Percentiles rank a stretch among this genome's conserved stretches.
Conservation (phyloP, 2,113 vertebrate genomes). For the Sinosuthora webbiana region DNA sequence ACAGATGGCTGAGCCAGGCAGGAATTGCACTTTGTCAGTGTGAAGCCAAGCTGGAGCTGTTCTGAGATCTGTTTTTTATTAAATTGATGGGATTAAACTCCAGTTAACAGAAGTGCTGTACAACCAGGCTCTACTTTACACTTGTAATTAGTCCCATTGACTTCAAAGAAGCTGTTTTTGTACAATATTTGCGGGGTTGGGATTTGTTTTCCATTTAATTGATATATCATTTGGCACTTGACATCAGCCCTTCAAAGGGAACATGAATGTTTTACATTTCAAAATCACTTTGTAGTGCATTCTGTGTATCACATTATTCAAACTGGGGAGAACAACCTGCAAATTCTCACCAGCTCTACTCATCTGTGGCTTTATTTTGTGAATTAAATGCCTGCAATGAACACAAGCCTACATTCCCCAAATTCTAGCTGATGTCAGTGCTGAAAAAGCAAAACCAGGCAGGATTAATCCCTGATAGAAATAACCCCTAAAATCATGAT, state of each 20-base stretch:
- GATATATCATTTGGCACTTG: slow-evolving; percentile 36
- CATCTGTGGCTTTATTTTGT: not conserved
- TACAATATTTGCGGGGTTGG: not conserved
- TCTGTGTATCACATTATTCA: not conserved
- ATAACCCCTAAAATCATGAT: not conserved
- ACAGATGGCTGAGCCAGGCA: not conserved
- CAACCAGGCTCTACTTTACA: not conserved
- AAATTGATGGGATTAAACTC: not conserved
- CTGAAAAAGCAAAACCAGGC: slow-evolving; percentile 21
- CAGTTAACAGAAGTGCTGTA: not conserved
- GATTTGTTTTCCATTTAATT: slow-evolving; percentile 45
- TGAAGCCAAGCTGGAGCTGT: not conserved
- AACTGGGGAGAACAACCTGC: not conserved
- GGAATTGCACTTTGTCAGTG: not conserved
- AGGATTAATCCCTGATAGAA: slow-evolving; percentile 18
- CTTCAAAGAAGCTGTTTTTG: slow-evolving; percentile 32
- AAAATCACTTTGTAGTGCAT: slow-evolving; percentile 29
- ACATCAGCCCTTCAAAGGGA: slow-evolving; percentile 37
- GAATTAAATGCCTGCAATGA: not conserved
- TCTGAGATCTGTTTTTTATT: not conserved
- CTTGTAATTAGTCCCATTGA: slow-evolving; percentile 37
- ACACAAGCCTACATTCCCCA: not conserved
- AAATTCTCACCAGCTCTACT: not conserved
- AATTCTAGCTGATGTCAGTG: slow-evolving; percentile 22
- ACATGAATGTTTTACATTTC: slow-evolving; percentile 33